A percentile compares a stretch with the other conserved stretches of the same genome.
Conservation (phyloP, 2,888 invertebrate species). For the Notodonta dromedarius region DNA sequence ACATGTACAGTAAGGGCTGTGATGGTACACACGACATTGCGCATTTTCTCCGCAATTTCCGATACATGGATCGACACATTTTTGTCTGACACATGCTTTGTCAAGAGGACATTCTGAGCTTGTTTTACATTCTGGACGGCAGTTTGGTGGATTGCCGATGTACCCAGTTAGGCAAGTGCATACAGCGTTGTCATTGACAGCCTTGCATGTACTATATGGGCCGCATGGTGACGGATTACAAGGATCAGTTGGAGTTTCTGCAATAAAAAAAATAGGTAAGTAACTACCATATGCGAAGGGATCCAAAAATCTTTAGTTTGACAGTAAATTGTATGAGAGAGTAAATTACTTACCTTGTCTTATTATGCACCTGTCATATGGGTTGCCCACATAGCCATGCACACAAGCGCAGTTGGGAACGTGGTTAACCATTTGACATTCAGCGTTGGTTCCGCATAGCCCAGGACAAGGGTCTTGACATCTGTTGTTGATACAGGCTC, state of each 20-base stretch:
- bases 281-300: not conserved
- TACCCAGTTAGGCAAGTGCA: conserved; percentile 89
- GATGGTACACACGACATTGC: conserved; percentile 88
- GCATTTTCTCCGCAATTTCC: conserved; percentile 89
- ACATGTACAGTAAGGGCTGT: conserved; percentile 90
- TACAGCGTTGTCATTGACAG: conserved; percentile 85
- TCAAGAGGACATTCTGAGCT: conserved; percentile 91
- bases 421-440: conserved; percentile 90
- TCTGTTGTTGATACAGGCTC: conserved; percentile 87
- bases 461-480: conserved; percentile 90
- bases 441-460: conserved; percentile 89
- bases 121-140: conserved; percentile 91
- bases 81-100: conserved; percentile 90
- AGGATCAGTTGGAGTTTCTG: conserved; percentile 82
- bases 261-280: conserved; percentile 24
- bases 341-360: conserved; percentile 60
- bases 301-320: conserved; percentile 10
- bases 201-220: conserved; percentile 88
- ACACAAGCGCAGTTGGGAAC: conserved; percentile 90
- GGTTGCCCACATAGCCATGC: conserved; percentile 88
- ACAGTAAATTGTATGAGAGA: conserved; percentile 6
- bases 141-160: conserved; percentile 89
- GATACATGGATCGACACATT: conserved; percentile 92
- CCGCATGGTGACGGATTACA: conserved; percentile 92
- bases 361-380: conserved; percentile 78